Conservation (phyloP, 2,113 vertebrate species). For the Oncorhynchus nerka region DNA sequence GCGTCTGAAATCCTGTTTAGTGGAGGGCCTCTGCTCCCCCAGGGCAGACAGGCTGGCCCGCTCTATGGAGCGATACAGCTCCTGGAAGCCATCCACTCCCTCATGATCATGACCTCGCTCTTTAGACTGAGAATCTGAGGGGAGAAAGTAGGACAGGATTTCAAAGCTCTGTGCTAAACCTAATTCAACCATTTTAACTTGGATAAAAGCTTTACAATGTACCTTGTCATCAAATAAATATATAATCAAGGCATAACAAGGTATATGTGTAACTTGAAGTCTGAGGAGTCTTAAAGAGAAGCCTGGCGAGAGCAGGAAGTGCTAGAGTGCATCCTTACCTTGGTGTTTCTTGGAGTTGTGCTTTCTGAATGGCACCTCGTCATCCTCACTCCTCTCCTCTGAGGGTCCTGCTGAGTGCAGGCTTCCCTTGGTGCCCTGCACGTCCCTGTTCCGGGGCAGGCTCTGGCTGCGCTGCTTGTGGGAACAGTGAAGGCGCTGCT, state of each 20-base stretch:
- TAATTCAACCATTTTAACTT: no score
- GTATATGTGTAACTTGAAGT: not conserved
- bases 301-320: not conserved
- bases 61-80: constrained; percentile 83
- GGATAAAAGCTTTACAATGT: not conserved
- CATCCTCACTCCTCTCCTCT: constrained; percentile 78
- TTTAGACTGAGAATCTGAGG: not conserved
- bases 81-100: constrained; percentile 77
- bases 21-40: constrained; percentile 82
- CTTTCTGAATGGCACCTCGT: constrained; percentile 63
- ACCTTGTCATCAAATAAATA: not conserved
- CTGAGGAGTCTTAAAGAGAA: no score
- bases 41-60: constrained; percentile 81
- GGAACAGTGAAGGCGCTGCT: constrained; percentile 33
- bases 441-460: constrained; percentile 83
- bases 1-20: constrained; percentile 85
- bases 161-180: not conserved
- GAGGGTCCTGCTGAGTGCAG: constrained; percentile 41
- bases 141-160: not conserved
- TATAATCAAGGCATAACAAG: not conserved
- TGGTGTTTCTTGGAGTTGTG: constrained; percentile 23
- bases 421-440: constrained; percentile 45
- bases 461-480: constrained; percentile 88
- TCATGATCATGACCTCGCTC: constrained; percentile 70
- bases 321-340: not conserved